Base-by-base conservation (phyloP, 30 jellyfish, hydroid and myxozoan genomes). In the Phacellophora camtschatica region DNA sequence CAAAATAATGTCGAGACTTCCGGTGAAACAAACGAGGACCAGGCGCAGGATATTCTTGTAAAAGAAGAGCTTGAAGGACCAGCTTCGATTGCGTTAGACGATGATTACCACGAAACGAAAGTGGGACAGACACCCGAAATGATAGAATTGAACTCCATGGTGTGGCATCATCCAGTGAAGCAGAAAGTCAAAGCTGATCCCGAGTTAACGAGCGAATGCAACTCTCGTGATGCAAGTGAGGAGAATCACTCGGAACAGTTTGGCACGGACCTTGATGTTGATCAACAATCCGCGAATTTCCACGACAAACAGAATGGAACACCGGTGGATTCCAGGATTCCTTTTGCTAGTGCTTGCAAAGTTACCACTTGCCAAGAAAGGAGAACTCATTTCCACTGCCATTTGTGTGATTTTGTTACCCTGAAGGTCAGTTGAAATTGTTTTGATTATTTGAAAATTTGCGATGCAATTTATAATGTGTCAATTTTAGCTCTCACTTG, bases 351-450 rank as follows among this genome's bases (percentile, higher is more conserved):
- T 3, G 9, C 81, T 1, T 80, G 91, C 24, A 55, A 57, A 5
- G 39, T 41, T 35, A 28, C 13, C 9, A 36, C 32, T 16, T 78
- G 90, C 82, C 45, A 31, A 22, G 90, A 59, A 20, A 34, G 25
- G 13, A 61, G 43, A 28, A 13, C 54, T 18, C 91, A 80, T 61
- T 80, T 80, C 50, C 91, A 80, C 27, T 80, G 91, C 83, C 80
- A 64, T 37, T 57, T 80, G 1, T 80, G 91, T 65, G 91, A 80
- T 33, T 80, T 80, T 64, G 13, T 63, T 62, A 36, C 91, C 16
- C 48, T 39, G 24, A 80, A 80, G 91, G 91, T 80, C 46, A 16
- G 15, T 31, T 15, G 5, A 16, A 12, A 2, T 27, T 16, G 0
- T 22, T 25, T 9, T 11, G 36, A 33, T 66, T 35, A 0, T 29